Evolutionary conservation across 2,888 invertebrate genomes (phyloP), one percentile per base, ranked within the genome.

Genomic region (Acleris laterana): DNA sequence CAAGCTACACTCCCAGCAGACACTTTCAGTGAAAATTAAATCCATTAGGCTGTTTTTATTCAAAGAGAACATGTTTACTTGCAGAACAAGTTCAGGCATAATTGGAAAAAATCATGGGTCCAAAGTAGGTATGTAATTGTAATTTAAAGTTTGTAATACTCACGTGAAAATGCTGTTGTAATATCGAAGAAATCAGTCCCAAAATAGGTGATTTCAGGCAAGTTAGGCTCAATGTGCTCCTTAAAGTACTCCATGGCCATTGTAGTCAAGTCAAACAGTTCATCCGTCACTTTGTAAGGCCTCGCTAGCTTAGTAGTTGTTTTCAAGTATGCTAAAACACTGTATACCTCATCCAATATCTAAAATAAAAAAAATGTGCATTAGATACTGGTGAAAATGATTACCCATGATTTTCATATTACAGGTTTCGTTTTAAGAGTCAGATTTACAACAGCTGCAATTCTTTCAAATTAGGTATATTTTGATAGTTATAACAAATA

Each of bases 191-290:
- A 97, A 84, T 97, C 97, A 59, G 97, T 95, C 74, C 96, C 96
- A 85, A 97, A 97, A 84, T 97, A 97, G 56, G 96, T 96, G 72
- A 98, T 96, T 88, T 97, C 97, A 46, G 98, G 98, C 79, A 98
- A 93, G 73, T 95, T 95, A 7, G 98, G 97, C 85, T 98, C 98
- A 83, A 98, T 97, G 78, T 96, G 96, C 86, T 98, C 98, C 85
- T 98, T 98, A 88, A 98, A 98, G 88, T 98, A 98, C 89, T 98
- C 98, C 98, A 98, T 98, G 44, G 98, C 98, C 98, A 98, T 98
- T 48, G 98, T 98, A 48, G 98, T 98, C 71, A 98, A 94, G 92
- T 98, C 98, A 90, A 98, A 97, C 65, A 98, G 93, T 87, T 98
- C 98, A 90, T 98, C 98, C 9, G 98, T 97, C 68, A 98, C 97